phyloP scores from a whole-genome alignment of 2,113 vertebrate genomes.

The Embiotoca jacksoni region DNA sequence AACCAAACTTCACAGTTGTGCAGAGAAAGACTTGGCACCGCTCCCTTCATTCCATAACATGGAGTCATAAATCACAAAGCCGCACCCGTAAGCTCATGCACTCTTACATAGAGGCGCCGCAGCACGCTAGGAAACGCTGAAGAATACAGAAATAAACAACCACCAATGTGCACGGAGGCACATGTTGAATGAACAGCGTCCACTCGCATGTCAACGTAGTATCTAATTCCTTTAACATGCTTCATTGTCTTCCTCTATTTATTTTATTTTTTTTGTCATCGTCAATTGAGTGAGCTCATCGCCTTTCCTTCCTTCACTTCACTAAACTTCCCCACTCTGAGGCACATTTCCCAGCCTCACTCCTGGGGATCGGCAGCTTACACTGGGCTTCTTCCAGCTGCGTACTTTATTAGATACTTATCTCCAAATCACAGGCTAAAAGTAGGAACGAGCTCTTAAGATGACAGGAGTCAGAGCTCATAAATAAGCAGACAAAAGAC shows the following conservation, averaged over 20 bases:
- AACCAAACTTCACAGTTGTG: slow-evolving; percentile 73
- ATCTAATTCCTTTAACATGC: not conserved
- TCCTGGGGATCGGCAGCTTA: slow-evolving; percentile 44
- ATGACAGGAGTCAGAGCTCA: slow-evolving; percentile 52
- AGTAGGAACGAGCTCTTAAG: slow-evolving; percentile 39
- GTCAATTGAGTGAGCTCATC: slow-evolving; percentile 56
- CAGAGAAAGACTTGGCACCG: slow-evolving; percentile 80
- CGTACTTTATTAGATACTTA: slow-evolving; percentile 66
- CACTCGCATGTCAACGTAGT: not conserved
- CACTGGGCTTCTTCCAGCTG: slow-evolving; percentile 57
- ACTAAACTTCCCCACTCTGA: slow-evolving; percentile 37
- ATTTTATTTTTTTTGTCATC: not conserved
- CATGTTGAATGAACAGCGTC: not conserved
- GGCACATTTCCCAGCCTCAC: slow-evolving; percentile 48
- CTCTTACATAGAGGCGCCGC: slow-evolving; percentile 47
- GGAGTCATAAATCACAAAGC: slow-evolving; percentile 82
- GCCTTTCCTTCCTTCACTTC: slow-evolving; percentile 33
- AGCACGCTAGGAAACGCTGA: slow-evolving; percentile 28
- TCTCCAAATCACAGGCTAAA: slow-evolving; percentile 56
- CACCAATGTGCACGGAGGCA: not conserved
- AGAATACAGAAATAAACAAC: slow-evolving; percentile 50
- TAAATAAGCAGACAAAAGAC: slow-evolving; percentile 40
- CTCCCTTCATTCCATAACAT: slow-evolving; percentile 85
- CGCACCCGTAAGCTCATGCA: slow-evolving; percentile 69
- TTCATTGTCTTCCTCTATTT: slow-evolving; percentile 17